Conservation (phyloP, 2,888 invertebrate species). For the Tenthredo scrophulariae region DNA sequence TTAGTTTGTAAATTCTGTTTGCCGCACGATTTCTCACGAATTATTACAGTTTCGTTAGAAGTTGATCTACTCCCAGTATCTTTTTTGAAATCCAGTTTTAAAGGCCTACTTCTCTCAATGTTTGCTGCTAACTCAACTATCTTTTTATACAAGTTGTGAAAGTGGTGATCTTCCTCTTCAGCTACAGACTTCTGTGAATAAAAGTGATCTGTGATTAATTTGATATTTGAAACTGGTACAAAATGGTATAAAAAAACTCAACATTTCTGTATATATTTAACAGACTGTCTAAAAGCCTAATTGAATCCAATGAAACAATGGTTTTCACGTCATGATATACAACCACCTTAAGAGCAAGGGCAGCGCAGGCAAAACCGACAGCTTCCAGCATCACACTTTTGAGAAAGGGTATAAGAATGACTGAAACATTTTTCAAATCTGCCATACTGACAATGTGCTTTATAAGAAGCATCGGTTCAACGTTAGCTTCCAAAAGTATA, state of each 20-base stretch:
- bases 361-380: slow-evolving; percentile 69
- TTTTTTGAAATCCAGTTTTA: neutral
- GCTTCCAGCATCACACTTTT: slow-evolving; percentile 66
- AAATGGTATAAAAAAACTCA: neutral
- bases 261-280: neutral
- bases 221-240: neutral
- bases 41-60: slow-evolving; percentile 38
- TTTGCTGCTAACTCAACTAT: slow-evolving; percentile 60
- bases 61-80: slow-evolving; percentile 26
- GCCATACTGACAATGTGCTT: slow-evolving; percentile 74
- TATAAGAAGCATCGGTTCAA: slow-evolving; percentile 69
- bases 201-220: slow-evolving; percentile 30
- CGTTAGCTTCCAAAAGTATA: slow-evolving; percentile 70
- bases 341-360: slow-evolving; percentile 70
- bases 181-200: slow-evolving; percentile 62
- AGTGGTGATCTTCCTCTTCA: slow-evolving; percentile 61
- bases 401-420: slow-evolving; percentile 69
- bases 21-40: slow-evolving; percentile 38
- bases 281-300: neutral
- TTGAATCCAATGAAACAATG: neutral
- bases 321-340: neutral
- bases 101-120: slow-evolving; percentile 42
- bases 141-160: slow-evolving; percentile 63
- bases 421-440: slow-evolving; percentile 68
- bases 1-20: slow-evolving; percentile 43